Conservation (phyloP, 2,113 vertebrate genomes). For the Sminthopsis crassicaudata region DNA sequence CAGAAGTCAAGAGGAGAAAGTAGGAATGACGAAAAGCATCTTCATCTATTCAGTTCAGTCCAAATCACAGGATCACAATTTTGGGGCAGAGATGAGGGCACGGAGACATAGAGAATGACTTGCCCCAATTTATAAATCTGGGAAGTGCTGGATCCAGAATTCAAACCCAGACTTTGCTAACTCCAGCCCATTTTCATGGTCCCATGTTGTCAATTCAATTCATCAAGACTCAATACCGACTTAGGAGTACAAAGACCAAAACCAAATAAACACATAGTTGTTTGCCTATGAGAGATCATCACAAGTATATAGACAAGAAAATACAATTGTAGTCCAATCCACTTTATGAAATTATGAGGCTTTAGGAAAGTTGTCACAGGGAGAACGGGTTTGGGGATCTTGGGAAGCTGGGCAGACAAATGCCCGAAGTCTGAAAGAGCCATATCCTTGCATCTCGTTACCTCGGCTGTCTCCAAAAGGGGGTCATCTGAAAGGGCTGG, state of each 20-base stretch:
- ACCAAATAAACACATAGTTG: not conserved
- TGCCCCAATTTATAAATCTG: not conserved
- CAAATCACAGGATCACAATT: not conserved
- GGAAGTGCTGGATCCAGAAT: not conserved
- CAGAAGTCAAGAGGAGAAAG: not conserved
- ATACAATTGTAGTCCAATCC: not conserved
- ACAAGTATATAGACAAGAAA: not conserved
- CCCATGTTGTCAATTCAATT: not conserved
- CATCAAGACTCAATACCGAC: not conserved
- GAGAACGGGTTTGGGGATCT: not conserved
- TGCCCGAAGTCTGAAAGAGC: not conserved
- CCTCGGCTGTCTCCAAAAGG: not conserved
- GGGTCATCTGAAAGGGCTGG: not conserved
- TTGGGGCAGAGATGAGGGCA: not conserved
- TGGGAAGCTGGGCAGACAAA: not conserved
- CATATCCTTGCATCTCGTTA: not conserved
- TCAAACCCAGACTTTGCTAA: not conserved
- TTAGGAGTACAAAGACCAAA: not conserved
- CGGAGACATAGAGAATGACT: not conserved
- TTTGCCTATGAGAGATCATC: not conserved
- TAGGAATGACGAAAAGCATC: not conserved
- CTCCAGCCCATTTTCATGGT: not conserved
- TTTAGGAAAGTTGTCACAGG: not conserved
- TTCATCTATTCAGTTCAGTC: not conserved
- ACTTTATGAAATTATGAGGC: not conserved